Evolutionary conservation across 2,797 vertebrate species (phyloP).

Genomic region (Ptychobarbus kaznakovi): DNA sequence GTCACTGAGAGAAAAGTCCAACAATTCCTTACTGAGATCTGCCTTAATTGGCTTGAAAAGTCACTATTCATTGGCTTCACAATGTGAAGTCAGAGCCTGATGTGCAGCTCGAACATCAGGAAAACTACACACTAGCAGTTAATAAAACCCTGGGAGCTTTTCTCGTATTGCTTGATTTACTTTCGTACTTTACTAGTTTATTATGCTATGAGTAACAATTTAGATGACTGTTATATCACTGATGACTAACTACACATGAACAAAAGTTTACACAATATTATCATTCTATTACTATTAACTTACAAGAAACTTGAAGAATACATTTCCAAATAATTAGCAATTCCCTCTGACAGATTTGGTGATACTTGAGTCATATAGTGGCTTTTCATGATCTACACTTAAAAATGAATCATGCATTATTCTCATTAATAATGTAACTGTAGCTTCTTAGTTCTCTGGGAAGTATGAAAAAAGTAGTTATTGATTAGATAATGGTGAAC

Average conservation of each 20-base stretch:
- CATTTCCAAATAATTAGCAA: neutral
- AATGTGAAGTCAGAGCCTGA: conserved; percentile 13
- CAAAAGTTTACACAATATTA: neutral
- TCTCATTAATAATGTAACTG: neutral
- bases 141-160: conserved; percentile 28
- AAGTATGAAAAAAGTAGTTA: neutral
- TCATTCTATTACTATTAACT: neutral
- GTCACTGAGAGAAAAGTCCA: conserved; percentile 19
- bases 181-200: neutral
- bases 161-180: neutral
- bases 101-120: conserved; percentile 10
- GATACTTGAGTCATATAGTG: no score
- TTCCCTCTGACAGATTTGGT: neutral
- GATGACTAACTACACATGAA: neutral
- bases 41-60: conserved; percentile 22
- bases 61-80: conserved; percentile 18
- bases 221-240: neutral
- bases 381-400: neutral
- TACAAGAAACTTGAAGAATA: neutral
- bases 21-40: conserved; percentile 20
- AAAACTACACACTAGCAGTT: conserved; percentile 30
- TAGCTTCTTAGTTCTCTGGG: neutral
- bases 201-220: neutral
- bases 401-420: neutral
- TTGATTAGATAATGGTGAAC: neutral